Evolutionary conservation across 92 coral and sea anemone genomes (phyloP), one percentile per base, ranked within the genome.

Genomic region (Montipora capitata): DNA sequence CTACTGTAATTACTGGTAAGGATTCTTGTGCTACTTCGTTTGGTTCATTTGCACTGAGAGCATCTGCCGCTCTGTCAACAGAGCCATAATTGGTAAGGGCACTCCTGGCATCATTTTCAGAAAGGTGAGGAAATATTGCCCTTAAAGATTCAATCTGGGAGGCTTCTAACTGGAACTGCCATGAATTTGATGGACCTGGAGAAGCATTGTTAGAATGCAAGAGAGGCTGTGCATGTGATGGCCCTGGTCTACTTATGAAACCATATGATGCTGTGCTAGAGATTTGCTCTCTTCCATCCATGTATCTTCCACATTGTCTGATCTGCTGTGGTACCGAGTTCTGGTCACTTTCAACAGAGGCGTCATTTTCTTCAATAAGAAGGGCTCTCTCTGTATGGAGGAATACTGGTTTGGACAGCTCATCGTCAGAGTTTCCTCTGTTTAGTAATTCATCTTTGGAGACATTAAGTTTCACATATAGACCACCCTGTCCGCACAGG

Each of bases 91-190:
- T 56, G 69, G 69, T 61, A 77, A 77, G 69, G 82, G 82, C 52
- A 77, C 82, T 56, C 69, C 82, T 77, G 69, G 69, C 69, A 56
- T 77, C 82, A 77, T 77, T 56, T 77, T 77, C 82, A 77, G 82
- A 61, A 56, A 57, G 66, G 82, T 61, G 82, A 77, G 69, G 82
- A 77, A 77, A 77, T 77, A 77, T 61, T 77, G 82, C 54, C 69
- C 69, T 56, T 56, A 77, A 61, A 56, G 82, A 77, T 77, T 56
- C 69, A 27, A 77, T 61, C 69, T 77, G 68, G 69, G 82, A 57
- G 69, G 69, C 68, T 61, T 77, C 82, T 56, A 61, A 61, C 82
- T 77, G 82, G 69, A 77, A 56, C 68, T 76, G 63, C 63, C 67
- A 76, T 76, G 80, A 51, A 76, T 65, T 76, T 76, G 80, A 76